Conservation (phyloP, 2,888 invertebrate species). For the Lycocerus yunnanus region DNA sequence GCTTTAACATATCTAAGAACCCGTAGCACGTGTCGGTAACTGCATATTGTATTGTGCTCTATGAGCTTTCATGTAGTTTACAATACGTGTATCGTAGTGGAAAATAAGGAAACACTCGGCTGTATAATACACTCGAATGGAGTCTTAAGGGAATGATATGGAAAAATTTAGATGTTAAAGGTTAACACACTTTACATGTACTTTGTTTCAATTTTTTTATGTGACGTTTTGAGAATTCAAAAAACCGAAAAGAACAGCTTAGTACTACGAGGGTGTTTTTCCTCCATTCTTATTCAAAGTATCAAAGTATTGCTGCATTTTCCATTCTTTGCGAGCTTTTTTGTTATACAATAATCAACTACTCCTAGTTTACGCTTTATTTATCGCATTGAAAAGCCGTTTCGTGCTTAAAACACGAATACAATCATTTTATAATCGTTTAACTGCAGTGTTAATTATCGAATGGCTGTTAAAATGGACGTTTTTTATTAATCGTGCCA, state of each 20-base stretch:
- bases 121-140: conserved; percentile 5
- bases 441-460: not conserved
- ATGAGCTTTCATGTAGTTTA: conserved; percentile 13
- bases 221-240: not conserved
- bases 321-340: not conserved
- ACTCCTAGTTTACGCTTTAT: not conserved
- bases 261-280: not conserved
- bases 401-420: not conserved
- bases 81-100: conserved; percentile 15
- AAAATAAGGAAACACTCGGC: conserved; percentile 6
- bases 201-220: not conserved
- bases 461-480: not conserved
- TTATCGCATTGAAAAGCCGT: not conserved
- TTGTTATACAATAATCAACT: not conserved
- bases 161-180: not conserved
- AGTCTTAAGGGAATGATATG: not conserved
- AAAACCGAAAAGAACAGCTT: not conserved
- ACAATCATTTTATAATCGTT: not conserved
- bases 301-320: not conserved
- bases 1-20: conserved; percentile 7
- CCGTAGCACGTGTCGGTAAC: conserved; percentile 12
- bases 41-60: conserved; percentile 11
- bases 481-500: not conserved
- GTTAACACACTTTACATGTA: not conserved
- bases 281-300: not conserved